Conservation (phyloP, 2,113 vertebrate species). For the Chascanopsetta lugubris region DNA sequence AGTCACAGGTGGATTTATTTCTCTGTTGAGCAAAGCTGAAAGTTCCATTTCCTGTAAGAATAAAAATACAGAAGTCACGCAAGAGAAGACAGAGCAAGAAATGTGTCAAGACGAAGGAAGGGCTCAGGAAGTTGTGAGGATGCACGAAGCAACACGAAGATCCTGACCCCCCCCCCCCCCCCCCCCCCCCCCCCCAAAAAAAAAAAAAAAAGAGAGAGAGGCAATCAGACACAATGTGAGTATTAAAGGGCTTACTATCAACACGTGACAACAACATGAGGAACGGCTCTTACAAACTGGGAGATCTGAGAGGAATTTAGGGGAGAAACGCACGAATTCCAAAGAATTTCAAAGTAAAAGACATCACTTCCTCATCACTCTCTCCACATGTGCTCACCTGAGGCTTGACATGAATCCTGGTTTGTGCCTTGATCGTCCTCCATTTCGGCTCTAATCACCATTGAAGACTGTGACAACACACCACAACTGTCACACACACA, state of each 20-base stretch:
- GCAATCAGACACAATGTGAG: too few species aligned
- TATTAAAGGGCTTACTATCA: too few species aligned
- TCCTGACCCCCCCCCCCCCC: too few species aligned
- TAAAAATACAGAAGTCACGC: slow-evolving; percentile 37
- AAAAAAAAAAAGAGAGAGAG: too few species aligned
- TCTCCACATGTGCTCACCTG: slow-evolving; percentile 60
- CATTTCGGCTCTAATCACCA: slow-evolving; percentile 51
- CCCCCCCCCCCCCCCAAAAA: too few species aligned
- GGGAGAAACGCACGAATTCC: too few species aligned
- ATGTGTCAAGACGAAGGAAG: slow-evolving; percentile 38
- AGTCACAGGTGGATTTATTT: too few species aligned
- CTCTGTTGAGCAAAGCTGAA: background rate
- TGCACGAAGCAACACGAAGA: slow-evolving; percentile 25
- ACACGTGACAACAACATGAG: too few species aligned
- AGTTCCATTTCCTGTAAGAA: slow-evolving; percentile 4
- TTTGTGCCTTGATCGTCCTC: slow-evolving; percentile 54
- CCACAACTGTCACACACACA: slow-evolving; percentile 7
- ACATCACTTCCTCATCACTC: too few species aligned
- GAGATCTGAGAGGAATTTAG: too few species aligned
- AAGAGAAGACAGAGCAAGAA: slow-evolving; percentile 36
- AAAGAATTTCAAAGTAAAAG: too few species aligned
- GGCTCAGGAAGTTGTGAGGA: slow-evolving; percentile 71
- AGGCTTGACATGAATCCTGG: slow-evolving; percentile 45
- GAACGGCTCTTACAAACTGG: too few species aligned
- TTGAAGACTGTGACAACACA: background rate